These are phyloP conservation scores for Pygocentrus nattereri DNA, from an alignment of 2,797 vertebrate genomes.

Conservation along the genomic window DNA sequence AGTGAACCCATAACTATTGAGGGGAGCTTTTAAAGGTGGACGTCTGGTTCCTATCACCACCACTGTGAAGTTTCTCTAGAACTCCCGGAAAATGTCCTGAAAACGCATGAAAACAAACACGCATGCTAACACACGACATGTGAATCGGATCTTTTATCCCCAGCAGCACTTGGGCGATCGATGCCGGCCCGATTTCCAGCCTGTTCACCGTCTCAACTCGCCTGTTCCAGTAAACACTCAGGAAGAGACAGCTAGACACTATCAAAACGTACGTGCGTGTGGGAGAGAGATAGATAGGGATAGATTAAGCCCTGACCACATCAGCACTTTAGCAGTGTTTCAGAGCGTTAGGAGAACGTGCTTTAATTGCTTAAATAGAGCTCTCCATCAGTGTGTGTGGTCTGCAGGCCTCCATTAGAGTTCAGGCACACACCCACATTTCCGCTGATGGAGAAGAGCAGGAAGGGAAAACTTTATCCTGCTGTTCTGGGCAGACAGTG, in stretches of 20 bases:
- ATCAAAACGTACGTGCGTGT: background rate
- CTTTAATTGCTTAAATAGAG: constrained; percentile 66
- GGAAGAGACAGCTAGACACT: constrained; percentile 18
- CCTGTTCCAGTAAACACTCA: constrained; percentile 66
- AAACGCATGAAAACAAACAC: too few relatives aligned
- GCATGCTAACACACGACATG: background rate
- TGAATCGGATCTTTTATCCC: constrained; percentile 10
- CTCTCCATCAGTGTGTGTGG: constrained; percentile 46
- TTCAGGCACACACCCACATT: constrained; percentile 16
- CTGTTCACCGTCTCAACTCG: constrained; percentile 60
- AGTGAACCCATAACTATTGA: too few relatives aligned
- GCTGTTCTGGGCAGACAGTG: background rate
- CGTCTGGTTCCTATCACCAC: too few relatives aligned
- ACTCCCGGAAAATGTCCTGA: too few relatives aligned
- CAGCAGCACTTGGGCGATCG: constrained; percentile 67
- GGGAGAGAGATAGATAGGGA: constrained; percentile 70
- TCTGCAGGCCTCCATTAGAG: constrained; percentile 41
- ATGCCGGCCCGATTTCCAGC: constrained; percentile 73
- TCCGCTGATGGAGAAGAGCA: constrained; percentile 24
- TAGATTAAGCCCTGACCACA: constrained; percentile 75
- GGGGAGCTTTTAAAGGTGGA: too few relatives aligned
- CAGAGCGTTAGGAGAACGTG: constrained; percentile 76
- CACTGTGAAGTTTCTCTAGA: too few relatives aligned
- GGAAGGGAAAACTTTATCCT: constrained; percentile 41
- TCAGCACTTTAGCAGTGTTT: constrained; percentile 75